These are phyloP conservation scores for Xyliphius kryptos DNA, from an alignment of 2,113 vertebrate genomes.

Conservation along the genomic window DNA sequence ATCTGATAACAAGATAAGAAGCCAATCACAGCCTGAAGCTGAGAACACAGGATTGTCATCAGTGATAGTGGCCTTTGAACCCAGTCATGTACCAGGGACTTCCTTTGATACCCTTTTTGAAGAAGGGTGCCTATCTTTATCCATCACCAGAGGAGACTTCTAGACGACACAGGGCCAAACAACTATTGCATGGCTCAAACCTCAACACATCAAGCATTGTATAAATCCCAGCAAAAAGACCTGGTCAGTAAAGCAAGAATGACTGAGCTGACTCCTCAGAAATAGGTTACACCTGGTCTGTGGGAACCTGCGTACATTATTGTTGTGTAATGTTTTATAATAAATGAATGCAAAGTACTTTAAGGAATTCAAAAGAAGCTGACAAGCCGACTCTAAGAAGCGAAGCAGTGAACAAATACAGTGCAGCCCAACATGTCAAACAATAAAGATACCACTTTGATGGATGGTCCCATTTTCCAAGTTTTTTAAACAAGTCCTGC, in stretches of 20 bases:
- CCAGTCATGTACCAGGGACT: slow-evolving; percentile 49
- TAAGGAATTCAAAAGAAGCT: not conserved
- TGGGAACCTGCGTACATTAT: not conserved
- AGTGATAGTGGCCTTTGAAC: slow-evolving; percentile 68
- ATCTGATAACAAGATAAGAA: slow-evolving; percentile 54
- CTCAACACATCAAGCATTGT: not conserved
- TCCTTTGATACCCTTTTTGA: slow-evolving; percentile 59
- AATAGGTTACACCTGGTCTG: not conserved
- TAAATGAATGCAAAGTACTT: not conserved
- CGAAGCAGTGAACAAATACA: slow-evolving; percentile 11
- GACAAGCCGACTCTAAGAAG: not conserved
- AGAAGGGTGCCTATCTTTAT: slow-evolving; percentile 51
- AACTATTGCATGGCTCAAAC: slow-evolving; percentile 1
- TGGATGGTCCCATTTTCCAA: too few relatives aligned
- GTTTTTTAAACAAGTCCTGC: too few relatives aligned
- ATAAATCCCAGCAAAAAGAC: slow-evolving; percentile 10
- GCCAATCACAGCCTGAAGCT: slow-evolving; percentile 64
- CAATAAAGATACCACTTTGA: too few relatives aligned
- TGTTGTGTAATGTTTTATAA: too few relatives aligned
- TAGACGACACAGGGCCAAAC: not conserved
- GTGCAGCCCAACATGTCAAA: too few relatives aligned
- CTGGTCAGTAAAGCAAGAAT: slow-evolving; percentile 8
- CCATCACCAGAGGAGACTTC: slow-evolving; percentile 37
- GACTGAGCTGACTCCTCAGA: not conserved
- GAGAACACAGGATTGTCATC: slow-evolving; percentile 61